Evolutionary conservation across 2,888 invertebrate species (phyloP).

Genomic region (Liodrosophila aerea): DNA sequence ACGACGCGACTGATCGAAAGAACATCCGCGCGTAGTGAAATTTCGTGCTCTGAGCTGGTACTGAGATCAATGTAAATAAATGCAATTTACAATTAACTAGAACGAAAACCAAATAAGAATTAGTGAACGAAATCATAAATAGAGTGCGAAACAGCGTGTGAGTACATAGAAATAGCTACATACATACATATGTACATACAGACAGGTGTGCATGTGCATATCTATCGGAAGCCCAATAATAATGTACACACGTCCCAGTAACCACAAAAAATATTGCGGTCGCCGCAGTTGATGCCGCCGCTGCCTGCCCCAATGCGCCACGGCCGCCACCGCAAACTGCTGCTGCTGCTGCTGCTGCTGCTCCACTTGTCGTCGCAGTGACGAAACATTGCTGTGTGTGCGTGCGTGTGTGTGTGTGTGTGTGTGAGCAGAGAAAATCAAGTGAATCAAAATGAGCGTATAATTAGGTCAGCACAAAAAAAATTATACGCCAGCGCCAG

Average conservation of each 20-base stretch:
- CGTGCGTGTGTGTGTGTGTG: conserved; percentile 30
- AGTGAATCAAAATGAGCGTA: conserved; percentile 79
- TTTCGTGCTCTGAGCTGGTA: conserved; percentile 51
- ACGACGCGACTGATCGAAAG: conserved; percentile 41
- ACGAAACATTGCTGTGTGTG: conserved; percentile 60
- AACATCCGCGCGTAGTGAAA: conserved; percentile 55
- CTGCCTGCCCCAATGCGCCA: conserved; percentile 61
- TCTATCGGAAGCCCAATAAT: conserved; percentile 58
- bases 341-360: conserved; percentile 58
- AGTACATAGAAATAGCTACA: conserved; percentile 27
- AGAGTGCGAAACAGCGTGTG: conserved; percentile 53
- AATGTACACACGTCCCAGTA: conserved; percentile 63
- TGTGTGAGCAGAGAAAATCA: conserved; percentile 75
- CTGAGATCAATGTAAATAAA: conserved; percentile 36
- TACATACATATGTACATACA: conserved; percentile 1
- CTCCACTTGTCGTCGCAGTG: conserved; percentile 77
- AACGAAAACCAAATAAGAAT: conserved; percentile 42
- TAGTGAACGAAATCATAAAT: conserved; percentile 51
- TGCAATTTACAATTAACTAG: conserved; percentile 47
- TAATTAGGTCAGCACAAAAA: conserved; percentile 80
- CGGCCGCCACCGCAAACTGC: conserved; percentile 39
- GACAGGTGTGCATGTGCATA: neutral
- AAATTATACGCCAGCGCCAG: conserved; percentile 63
- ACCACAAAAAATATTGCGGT: conserved; percentile 72
- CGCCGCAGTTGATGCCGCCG: conserved; percentile 62